Evolutionary conservation across 1,140 invertebrate species (phyloP), one percentile per base, ranked within the genome.

Genomic region (Diuraphis noxia): DNA sequence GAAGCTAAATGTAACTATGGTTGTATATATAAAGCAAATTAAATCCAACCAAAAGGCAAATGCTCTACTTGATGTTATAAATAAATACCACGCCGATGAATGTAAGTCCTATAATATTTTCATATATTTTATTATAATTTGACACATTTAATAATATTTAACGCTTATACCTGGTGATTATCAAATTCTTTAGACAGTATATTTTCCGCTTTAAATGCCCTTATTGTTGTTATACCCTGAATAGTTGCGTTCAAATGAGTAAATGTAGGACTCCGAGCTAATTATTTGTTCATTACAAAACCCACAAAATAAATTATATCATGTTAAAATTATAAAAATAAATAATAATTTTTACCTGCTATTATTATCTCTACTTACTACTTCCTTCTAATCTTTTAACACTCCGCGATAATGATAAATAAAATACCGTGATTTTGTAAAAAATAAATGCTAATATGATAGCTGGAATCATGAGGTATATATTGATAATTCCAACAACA

Each of bases 161-260:
- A 2, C 1, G 34, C 95, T 52, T 25, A 93, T 36, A 79, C 95
- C 95, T 98, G 96, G 93, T 96, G 95, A 92, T 95, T 96, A 93
- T 98, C 97, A 93, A 98, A 98, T 94, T 97, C 96, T 77, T 96
- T 94, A 92, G 96, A 96, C 23, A 99, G 95, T 91, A 97, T 96
- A 92, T 96, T 94, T 94, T 98, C 96, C 0, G 96, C 96, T 49
- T 95, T 95, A 92, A 97, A 98, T 0, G 98, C 97, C 92, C 98
- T 95, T 89, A 99, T 98, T 0, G 98, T 99, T 1, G 97, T 95
- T 40, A 99, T 94, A 10, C 98, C 98, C 94, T 97, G 97, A 1
- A 99, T 94, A 0, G 98, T 97, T 40, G 98, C 96, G 93, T 96
- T 98, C 85, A 99, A 94, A 93, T 99, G 98, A 23, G 97, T 96